Evolutionary conservation across 2,888 invertebrate genomes (phyloP).

Genomic region (Lysandra coridon): DNA sequence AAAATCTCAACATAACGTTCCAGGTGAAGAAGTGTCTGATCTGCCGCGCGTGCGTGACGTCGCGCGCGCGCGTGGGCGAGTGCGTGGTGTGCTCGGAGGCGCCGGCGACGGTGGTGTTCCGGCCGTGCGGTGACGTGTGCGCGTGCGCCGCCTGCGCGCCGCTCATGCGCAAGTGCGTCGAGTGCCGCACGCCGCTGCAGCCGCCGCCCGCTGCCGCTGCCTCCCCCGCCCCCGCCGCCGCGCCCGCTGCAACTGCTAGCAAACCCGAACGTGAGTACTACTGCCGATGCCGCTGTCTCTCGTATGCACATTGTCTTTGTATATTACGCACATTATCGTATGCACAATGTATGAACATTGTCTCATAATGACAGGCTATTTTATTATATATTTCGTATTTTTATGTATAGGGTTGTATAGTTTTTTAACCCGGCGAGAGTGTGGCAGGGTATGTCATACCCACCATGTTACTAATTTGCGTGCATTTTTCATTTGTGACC

Average conservation of each 20-base stretch:
- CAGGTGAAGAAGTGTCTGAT: slow-evolving; percentile 96
- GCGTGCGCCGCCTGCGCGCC: slow-evolving; percentile 92
- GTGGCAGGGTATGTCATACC: no score
- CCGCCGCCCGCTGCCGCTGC: slow-evolving; percentile 42
- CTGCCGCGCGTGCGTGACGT: slow-evolving; percentile 91
- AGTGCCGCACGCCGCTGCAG: slow-evolving; percentile 91
- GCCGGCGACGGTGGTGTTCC: slow-evolving; percentile 94
- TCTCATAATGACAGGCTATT: no score
- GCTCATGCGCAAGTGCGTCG: slow-evolving; percentile 98
- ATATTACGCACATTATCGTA: no score
- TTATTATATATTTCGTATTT: no score
- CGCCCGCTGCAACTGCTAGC: slow-evolving; percentile 36
- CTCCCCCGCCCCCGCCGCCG: slow-evolving; percentile 64
- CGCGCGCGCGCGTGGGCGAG: slow-evolving; percentile 93
- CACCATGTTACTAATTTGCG: no score
- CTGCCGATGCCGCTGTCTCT: background rate
- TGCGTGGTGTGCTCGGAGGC: slow-evolving; percentile 98
- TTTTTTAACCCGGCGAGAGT: no score
- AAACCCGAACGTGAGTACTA: slow-evolving; percentile 34
- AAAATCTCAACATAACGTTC: background rate
- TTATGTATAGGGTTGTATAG: no score
- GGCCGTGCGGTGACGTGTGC: slow-evolving; percentile 97
- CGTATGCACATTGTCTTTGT: background rate
- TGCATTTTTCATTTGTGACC: no score
- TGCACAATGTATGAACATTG: no score